Percentiles rank a stretch among this genome's conserved stretches.
Evolutionary conservation across 2,888 invertebrate species (phyloP).

Genomic region (Scaptomyza cyrtandrae): DNA sequence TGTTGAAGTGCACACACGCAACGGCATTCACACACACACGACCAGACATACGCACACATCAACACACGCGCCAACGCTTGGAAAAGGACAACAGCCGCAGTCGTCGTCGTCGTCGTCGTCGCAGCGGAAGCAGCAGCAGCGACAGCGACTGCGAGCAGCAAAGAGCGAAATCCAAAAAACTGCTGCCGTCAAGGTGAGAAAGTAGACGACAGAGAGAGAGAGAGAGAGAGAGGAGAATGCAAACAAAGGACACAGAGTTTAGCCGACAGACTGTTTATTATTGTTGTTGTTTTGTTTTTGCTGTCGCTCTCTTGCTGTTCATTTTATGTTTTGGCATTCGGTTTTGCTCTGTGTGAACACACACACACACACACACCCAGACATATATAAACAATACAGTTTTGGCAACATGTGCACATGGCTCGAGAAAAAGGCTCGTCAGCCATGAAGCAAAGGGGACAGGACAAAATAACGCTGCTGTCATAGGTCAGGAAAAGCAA

Average conservation of each 20-base stretch:
- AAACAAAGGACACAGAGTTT: slow-evolving; percentile 18
- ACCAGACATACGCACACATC: slow-evolving; percentile 44
- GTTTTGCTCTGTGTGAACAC: slow-evolving; percentile 48
- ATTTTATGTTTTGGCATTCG: slow-evolving; percentile 67
- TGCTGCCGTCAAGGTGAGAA: slow-evolving; percentile 51
- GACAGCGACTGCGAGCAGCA: slow-evolving; percentile 29
- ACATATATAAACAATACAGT: slow-evolving; percentile 20
- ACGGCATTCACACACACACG: slow-evolving; percentile 34
- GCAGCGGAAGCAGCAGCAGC: slow-evolving; percentile 12
- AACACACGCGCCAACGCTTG: slow-evolving; percentile 62
- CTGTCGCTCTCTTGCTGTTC: slow-evolving; percentile 43
- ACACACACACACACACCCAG: slow-evolving; percentile 7
- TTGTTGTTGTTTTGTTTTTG: slow-evolving; percentile 11
- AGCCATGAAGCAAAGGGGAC: not conserved
- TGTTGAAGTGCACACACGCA: slow-evolving; percentile 69
- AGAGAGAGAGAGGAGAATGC: slow-evolving; percentile 16
- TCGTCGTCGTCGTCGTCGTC: slow-evolving; percentile 21
- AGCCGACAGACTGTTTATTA: slow-evolving; percentile 30
- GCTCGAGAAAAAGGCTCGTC: slow-evolving; percentile 17
- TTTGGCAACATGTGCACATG: slow-evolving; percentile 69
- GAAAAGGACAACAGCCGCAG: slow-evolving; percentile 72
- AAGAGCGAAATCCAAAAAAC: slow-evolving; percentile 39
- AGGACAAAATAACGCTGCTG: slow-evolving; percentile 42
- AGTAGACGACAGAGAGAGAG: slow-evolving; percentile 14
- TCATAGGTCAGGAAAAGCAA: slow-evolving; percentile 67